Base-by-base conservation (phyloP, 2,888 invertebrate species). In the Tridacna crocea region DNA sequence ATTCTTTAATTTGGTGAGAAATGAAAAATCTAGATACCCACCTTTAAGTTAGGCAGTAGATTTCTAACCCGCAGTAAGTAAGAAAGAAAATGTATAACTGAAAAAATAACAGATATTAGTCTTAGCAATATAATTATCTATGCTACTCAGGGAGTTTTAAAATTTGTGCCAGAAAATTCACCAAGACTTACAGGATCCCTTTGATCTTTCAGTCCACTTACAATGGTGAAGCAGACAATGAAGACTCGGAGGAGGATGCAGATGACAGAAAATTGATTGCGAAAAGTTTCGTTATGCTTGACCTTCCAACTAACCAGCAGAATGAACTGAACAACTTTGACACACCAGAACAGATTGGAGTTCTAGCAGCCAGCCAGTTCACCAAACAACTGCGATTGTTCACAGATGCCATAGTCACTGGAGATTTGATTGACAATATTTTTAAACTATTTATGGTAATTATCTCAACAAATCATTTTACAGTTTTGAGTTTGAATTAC, bases 371-470 rank as follows among this genome's bases (percentile, higher is more conserved):
- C 2, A 90, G 91, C 73, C 91, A 90, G 75, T 86, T 92, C 24
- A 85, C 88, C 24, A 87, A 90, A 79, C 92, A 92, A 79, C 84
- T 92, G 60, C 82, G 90, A 61, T 75, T 89, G 72, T 90, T 90
- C 77, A 92, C 92, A 36, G 92, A 92, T 68, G 88, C 91, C 0
- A 86, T 84, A 15, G 81, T 92, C 46, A 89, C 90, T 4, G 61
- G 86, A 0, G 82, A 88, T 22, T 82, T 89, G 17, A 85, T 91
- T 11, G 92, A 92, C 72, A 83, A 88, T 72, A 88, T 92, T n/a
- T 92, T 91, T 78, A 87, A 77, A 74, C 80, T 91, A 24, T 89
- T 92, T 73, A 87, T 89, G 91, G 92, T 92, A 72, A 80, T 73
- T 72, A 36, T 36, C 36, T 36, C 8, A 36, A 36, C 36, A 2